Evolutionary conservation across 2,888 invertebrate genomes (phyloP), one percentile per base, ranked within the genome.

Genomic region (Mesorhabditis spiculigera): DNA sequence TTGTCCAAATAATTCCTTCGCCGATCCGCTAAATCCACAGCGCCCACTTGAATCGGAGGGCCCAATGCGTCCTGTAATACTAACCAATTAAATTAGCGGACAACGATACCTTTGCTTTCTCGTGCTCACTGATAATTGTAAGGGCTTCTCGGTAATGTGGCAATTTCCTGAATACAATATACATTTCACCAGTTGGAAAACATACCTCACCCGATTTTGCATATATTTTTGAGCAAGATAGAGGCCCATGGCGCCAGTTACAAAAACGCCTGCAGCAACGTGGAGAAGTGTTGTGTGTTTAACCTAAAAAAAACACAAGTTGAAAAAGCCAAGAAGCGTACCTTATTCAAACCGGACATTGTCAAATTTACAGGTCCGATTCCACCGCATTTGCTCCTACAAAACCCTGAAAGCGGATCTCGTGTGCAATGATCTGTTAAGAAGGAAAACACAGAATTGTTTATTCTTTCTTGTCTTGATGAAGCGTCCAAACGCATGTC

Each of bases 401-500:
- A 28, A 28, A 28, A 28, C 28, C 28, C 28, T 28, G 28, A 28
- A 28, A 28, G 28, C 28, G 28, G 28, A 28, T 28, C 28, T 28
- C 28, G 28, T 28, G 28, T 28, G 28, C 28, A 28, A 28, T 28
- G 28, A 28, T 28, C 28, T 28, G 28, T n/a, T 41, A 58, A 42
- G 41, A n/a, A 5, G 13, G 43, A 66, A n/a, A 43, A 5, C 16
- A 66, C 10, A 64, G 43, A 68, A 45, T 16, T 43, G 5, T 63
- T 66, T 71, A 10, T 10, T 68, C 65, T 70, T 72, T 68, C n/a
- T 16, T 16, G 13, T 4, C 6, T 41, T 86, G 86, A 74, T 87
- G 81, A 16, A 88, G 77, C n/a, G 88, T 88, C 88, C 88, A 89
- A n/a, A 87, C 85, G 78, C 87, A 88, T 0, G 88, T 89, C 76